Percentiles rank a stretch among this genome's conserved stretches.
Conservation (phyloP, 2,113 vertebrate species). For the Callipepla squamata region DNA sequence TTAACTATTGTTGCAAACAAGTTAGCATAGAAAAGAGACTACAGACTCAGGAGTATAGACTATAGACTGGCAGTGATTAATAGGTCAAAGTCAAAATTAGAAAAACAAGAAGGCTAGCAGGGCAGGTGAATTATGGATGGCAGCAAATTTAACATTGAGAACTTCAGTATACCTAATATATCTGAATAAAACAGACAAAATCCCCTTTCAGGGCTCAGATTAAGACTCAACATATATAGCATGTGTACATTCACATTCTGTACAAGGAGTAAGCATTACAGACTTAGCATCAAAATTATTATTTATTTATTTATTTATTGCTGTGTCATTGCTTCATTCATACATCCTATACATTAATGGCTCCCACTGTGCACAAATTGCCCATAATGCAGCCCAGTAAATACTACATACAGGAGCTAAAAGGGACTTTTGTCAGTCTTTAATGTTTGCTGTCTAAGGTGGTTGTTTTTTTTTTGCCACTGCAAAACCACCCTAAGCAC, state of each 20-base stretch:
- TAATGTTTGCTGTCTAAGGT: not conserved
- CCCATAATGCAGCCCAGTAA: not conserved
- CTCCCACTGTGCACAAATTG: not conserved
- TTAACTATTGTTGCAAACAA: not conserved
- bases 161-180: not conserved
- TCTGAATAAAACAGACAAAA: not conserved
- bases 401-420: not conserved
- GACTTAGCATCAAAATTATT: not conserved
- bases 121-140: not conserved
- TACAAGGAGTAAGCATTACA: not conserved
- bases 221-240: not conserved
- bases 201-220: not conserved
- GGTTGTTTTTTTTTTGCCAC: not conserved
- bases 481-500: not conserved
- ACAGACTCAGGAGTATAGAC: not conserved
- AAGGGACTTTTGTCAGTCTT: not conserved
- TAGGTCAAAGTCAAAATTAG: not conserved
- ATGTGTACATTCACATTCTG: not conserved
- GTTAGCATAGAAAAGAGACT: fast-evolving
- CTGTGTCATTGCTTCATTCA: not conserved
- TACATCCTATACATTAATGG: not conserved
- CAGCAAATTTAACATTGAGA: not conserved
- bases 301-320: fast-evolving
- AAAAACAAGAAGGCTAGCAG: not conserved
- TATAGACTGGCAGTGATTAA: not conserved